Conservation (phyloP, 2,888 invertebrate species). For the Lochmaea capreae region DNA sequence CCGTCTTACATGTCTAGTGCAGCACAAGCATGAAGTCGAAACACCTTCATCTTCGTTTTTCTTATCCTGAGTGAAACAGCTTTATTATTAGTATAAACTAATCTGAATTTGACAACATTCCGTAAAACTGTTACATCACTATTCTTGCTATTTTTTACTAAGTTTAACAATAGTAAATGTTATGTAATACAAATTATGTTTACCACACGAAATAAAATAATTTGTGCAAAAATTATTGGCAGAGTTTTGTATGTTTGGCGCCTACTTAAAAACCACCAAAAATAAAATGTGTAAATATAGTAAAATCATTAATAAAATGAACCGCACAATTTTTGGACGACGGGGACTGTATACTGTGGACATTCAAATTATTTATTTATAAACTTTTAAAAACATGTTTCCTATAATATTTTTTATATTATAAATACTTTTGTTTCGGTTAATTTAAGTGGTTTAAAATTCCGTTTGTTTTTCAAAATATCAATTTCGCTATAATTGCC, state of each 20-base stretch:
- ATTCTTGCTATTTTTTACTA: neutral
- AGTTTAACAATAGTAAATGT: neutral
- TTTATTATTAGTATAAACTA: too few relatives aligned
- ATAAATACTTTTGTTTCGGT: too few relatives aligned
- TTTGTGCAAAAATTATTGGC: conserved; percentile 3
- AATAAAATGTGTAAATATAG: neutral
- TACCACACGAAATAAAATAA: neutral
- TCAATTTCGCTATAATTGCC: too few relatives aligned
- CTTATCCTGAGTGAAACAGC: too few relatives aligned
- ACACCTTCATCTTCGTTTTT: too few relatives aligned
- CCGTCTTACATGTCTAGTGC: too few relatives aligned
- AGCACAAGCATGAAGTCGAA: too few relatives aligned
- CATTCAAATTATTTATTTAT: neutral
- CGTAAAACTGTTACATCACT: neutral
- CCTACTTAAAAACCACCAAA: neutral
- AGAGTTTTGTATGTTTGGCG: neutral
- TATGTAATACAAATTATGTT: neutral
- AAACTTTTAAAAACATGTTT: neutral
- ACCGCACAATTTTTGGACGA: neutral
- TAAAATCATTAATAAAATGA: conserved; percentile 6
- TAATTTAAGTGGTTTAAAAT: too few relatives aligned
- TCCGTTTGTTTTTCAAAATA: too few relatives aligned
- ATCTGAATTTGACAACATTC: too few relatives aligned
- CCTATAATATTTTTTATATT: neutral
- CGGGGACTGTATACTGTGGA: neutral